Base-by-base conservation (phyloP, 35 echinoderm and acorn worm species). In the Strongylocentrotus purpuratus region DNA sequence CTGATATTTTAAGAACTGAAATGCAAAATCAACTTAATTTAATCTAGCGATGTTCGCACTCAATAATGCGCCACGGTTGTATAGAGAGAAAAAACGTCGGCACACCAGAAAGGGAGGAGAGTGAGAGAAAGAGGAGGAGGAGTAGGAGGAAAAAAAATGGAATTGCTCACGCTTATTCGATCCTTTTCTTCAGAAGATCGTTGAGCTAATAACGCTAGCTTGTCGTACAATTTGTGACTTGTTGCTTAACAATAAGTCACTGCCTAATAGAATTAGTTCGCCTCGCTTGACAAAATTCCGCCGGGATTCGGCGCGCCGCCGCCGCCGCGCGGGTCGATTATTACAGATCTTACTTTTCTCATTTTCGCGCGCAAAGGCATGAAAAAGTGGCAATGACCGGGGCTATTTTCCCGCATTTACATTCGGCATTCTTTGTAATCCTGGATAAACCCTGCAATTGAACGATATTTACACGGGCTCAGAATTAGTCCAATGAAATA, bases 181-280 rank as follows among this genome's bases (percentile, higher is more conserved):
- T 45, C 15, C 33, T 46, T 89, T 89, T 89, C 33, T 45, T 45
- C 32, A 33, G 33, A 89, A 46, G 87, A 89, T 89, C 87, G 33
- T 46, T 46, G 33, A 46, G 32, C 87, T 46, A 89, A 46, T 46
- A 89, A 89, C 13, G 87, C 14, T 89, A 46, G 32, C 87, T 33
- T 89, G 87, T 89, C 45, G 33, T 13, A 89, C 87, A 89, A 89
- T 89, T 89, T 89, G 87, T 89, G 87, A 89, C 87, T 89, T 89
- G 87, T 89, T 89, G 87, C 87, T 89, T 46, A 89, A 89, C 87
- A 89, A 89, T 89, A 35, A 89, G 32, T 89, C 87, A 89, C 87
- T 46, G 87, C 5, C 87, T 89, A 46, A 89, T 89, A 46, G 45
- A 89, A 89, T 89, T 41, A 89, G 87, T 46, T 18, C 87, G 87